These are phyloP conservation scores for Ahaetulla prasina DNA, from an alignment of 2,113 vertebrate genomes.

Conservation along the genomic window DNA sequence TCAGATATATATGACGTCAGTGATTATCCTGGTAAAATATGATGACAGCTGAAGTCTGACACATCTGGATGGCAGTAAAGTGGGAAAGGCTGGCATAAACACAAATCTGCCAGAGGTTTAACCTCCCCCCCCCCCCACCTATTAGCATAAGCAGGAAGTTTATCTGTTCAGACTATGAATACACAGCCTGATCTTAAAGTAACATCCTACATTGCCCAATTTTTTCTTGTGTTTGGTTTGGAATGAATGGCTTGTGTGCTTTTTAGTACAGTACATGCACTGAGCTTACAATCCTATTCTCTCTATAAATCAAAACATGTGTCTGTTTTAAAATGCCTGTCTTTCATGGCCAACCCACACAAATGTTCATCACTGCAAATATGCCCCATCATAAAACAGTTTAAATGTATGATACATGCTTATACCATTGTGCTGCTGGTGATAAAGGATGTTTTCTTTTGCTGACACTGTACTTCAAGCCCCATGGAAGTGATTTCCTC, in stretches of 20 bases:
- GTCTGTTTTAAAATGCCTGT: not conserved
- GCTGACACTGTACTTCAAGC: constrained; percentile 39
- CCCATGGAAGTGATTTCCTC: constrained; percentile 39
- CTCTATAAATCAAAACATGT: not conserved
- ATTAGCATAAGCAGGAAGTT: not conserved
- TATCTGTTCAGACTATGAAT: not conserved
- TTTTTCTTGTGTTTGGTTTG: not conserved
- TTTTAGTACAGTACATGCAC: not conserved
- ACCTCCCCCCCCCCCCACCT: not conserved
- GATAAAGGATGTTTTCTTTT: constrained; percentile 39
- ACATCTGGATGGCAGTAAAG: not conserved
- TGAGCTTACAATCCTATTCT: not conserved
- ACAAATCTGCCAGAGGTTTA: not conserved
- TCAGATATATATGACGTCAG: not conserved
- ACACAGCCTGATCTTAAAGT: not conserved
- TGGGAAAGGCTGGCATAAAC: not conserved
- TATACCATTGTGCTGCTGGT: constrained; percentile 8
- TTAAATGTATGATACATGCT: constrained; percentile 2
- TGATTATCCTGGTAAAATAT: not conserved
- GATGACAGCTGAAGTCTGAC: not conserved
- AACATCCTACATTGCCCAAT: not conserved
- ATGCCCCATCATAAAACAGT: constrained; percentile 1
- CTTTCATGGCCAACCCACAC: constrained; percentile 5
- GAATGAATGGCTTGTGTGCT: not conserved
- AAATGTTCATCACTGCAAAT: constrained; percentile 11